phyloP scores from a whole-genome alignment of 2,797 vertebrate genomes.

The Benthosema pterotum region DNA sequence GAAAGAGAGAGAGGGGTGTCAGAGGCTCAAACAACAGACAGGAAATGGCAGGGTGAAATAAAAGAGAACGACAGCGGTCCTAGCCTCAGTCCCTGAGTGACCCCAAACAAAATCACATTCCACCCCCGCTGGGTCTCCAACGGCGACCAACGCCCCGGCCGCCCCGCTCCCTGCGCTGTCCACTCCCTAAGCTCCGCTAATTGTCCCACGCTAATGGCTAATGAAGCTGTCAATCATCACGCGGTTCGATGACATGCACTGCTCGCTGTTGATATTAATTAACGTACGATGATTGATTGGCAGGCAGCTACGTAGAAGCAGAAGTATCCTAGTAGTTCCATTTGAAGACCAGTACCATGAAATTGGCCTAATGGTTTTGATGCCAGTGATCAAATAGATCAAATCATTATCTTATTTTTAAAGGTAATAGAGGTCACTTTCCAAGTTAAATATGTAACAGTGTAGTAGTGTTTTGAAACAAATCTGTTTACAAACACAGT shows the following conservation, averaged over 20 bases:
- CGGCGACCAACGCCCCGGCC: slow-evolving; percentile 31
- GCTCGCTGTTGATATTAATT: background rate
- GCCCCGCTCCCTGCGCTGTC: slow-evolving; percentile 8
- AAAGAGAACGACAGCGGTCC: slow-evolving; percentile 40
- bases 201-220: slow-evolving; percentile 19
- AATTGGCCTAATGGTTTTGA: no score
- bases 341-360: no score
- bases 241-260: background rate
- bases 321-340: no score
- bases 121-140: slow-evolving; percentile 48
- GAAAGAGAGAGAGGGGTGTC: background rate
- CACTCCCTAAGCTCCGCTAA: no score
- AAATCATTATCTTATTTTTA: no score
- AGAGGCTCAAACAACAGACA: slow-evolving; percentile 61
- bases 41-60: slow-evolving; percentile 47
- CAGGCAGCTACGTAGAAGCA: no score
- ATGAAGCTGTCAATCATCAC: slow-evolving; percentile 70
- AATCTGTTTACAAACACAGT: no score
- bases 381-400: no score
- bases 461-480: no score
- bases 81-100: slow-evolving; percentile 45
- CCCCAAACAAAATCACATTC: slow-evolving; percentile 44
- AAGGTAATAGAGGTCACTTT: no score
- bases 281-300: no score
- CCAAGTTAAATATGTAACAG: no score